Percentiles rank a stretch among this genome's conserved stretches.
Evolutionary conservation across 30 jellyfish, hydroid and myxozoan species (phyloP).

Genomic region (Chrysaora quinquecirrha): DNA sequence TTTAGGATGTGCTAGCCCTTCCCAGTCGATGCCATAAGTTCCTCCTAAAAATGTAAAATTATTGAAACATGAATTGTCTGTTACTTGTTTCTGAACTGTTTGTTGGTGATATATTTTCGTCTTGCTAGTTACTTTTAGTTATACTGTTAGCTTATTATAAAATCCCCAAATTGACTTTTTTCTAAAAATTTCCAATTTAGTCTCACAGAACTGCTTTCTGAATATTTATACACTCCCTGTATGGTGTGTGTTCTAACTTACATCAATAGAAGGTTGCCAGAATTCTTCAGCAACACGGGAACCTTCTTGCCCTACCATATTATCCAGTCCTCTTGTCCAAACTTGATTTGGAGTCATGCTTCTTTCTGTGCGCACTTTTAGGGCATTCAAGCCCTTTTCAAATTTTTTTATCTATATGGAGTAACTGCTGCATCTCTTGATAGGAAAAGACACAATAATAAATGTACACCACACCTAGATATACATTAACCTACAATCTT

Average conservation of each 20-base stretch:
- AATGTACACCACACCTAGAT: not conserved
- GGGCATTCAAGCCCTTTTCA: not conserved
- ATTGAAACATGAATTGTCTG: not conserved
- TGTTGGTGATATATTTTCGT: not conserved
- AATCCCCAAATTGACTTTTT: no score
- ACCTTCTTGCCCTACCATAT: no score
- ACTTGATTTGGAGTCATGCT: no score
- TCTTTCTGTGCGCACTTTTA: no score
- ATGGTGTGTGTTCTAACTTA: no score
- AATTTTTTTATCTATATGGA: not conserved
- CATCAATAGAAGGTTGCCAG: no score
- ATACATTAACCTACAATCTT: slow-evolving; percentile 4
- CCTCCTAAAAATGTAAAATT: not conserved
- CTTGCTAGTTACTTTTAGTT: no score
- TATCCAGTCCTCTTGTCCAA: no score
- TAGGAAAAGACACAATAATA: not conserved
- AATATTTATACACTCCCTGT: no score
- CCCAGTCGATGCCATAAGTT: slow-evolving; percentile 20
- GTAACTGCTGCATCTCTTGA: not conserved
- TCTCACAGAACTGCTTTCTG: no score
- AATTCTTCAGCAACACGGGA: not conserved
- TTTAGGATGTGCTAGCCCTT: not conserved
- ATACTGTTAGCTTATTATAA: not conserved
- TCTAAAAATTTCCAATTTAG: no score
- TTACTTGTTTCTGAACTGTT: not conserved